Evolutionary conservation across 2,888 invertebrate species (phyloP).

Genomic region (Pollenia labialis): DNA sequence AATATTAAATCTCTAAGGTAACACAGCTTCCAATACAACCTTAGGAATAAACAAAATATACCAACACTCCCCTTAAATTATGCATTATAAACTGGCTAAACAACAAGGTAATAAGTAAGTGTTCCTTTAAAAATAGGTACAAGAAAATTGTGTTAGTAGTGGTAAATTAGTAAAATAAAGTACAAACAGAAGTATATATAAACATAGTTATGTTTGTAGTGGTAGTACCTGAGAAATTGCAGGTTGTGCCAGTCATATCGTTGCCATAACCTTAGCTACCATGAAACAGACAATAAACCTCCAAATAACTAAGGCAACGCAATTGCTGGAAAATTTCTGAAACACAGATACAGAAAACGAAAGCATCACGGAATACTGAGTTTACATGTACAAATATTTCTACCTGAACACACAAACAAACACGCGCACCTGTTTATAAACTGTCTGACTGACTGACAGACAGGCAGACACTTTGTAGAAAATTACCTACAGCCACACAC

Average conservation of each 20-base stretch:
- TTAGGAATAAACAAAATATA: neutral
- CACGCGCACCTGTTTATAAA: neutral
- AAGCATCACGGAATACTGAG: neutral
- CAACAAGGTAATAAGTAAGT: constrained; percentile 39
- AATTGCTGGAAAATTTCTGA: neutral
- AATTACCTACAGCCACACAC: neutral
- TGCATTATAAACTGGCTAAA: constrained; percentile 11
- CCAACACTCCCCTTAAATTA: neutral
- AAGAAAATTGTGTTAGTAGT: constrained; percentile 28
- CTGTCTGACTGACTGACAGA: too few species aligned
- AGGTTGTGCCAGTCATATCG: neutral
- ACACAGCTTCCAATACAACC: neutral
- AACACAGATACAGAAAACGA: neutral
- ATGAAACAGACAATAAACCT: constrained; percentile 6
- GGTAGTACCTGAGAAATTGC: neutral
- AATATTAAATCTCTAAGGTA: neutral
- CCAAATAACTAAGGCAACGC: constrained; percentile 20
- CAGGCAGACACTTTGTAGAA: too few species aligned
- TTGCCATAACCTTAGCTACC: constrained; percentile 9
- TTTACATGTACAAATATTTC: neutral
- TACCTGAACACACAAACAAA: neutral
- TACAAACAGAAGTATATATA: neutral
- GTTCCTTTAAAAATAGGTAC: neutral
- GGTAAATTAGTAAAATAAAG: neutral
- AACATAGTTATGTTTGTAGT: too few species aligned